Evolutionary conservation across 1,140 invertebrate genomes (phyloP).

Genomic region (Helicoverpa armigera): DNA sequence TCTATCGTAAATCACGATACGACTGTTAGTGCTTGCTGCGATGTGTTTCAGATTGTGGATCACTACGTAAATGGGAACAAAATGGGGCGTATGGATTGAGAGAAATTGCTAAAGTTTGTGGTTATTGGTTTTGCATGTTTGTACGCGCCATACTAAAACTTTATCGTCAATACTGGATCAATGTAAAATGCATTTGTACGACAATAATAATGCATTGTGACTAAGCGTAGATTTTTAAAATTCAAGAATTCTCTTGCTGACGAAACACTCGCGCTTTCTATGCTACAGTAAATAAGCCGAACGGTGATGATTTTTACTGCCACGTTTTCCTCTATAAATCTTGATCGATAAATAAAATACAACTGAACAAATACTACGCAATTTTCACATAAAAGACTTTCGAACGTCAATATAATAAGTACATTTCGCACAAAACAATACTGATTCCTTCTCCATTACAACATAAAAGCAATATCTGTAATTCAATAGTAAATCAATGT

Average conservation of each 20-base stretch:
- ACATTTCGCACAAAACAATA: not conserved
- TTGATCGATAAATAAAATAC: not conserved
- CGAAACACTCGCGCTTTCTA: too few species aligned
- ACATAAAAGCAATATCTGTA: not conserved
- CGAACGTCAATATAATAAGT: not conserved
- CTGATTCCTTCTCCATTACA: not conserved
- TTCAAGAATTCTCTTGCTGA: too few species aligned
- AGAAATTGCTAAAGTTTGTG: not conserved
- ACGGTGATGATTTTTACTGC: too few species aligned
- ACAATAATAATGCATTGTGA: too few species aligned
- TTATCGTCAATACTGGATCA: too few species aligned
- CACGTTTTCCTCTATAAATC: not conserved
- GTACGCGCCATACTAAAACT: too few species aligned
- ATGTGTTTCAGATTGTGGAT: conserved; percentile 6
- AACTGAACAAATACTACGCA: not conserved
- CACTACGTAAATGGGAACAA: conserved; percentile 23
- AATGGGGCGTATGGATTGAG: not conserved
- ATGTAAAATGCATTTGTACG: too few species aligned
- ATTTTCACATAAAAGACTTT: not conserved
- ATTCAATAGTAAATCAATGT: not conserved
- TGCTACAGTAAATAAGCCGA: too few species aligned
- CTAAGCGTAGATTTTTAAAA: too few species aligned
- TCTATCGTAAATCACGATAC: conserved; percentile 43
- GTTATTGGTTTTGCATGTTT: too few species aligned
- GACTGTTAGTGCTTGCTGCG: conserved; percentile 25